These are phyloP conservation scores for Tetraodon nigroviridis DNA, from an alignment of 2,113 vertebrate genomes.

Conservation along the genomic window DNA sequence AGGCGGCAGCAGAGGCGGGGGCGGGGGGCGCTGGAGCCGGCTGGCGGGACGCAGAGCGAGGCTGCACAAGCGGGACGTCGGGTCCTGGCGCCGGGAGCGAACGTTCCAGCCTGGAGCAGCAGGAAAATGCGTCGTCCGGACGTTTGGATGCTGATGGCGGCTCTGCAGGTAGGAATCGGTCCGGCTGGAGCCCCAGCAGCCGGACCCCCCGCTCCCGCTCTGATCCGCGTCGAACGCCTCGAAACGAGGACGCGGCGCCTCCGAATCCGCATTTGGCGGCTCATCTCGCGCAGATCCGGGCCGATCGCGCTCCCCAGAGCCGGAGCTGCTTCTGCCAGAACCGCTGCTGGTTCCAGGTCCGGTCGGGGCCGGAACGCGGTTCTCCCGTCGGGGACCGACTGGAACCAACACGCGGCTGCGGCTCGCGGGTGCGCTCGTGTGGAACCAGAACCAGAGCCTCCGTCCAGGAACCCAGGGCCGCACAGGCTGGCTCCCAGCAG, in stretches of 20 bases:
- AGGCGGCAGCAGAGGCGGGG: conserved; percentile 21
- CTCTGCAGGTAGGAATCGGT: conserved; percentile 48
- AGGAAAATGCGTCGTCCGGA: conserved; percentile 32
- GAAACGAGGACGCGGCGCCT: not conserved
- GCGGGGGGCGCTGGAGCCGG: not conserved
- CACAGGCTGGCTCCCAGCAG: too few species aligned
- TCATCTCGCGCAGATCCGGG: too few species aligned
- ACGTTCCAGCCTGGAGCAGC: not conserved
- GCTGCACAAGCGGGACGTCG: conserved; percentile 28
- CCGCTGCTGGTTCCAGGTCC: too few species aligned
- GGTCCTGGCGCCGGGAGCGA: conserved; percentile 39
- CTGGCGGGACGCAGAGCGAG: conserved; percentile 19
- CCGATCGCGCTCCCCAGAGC: too few species aligned
- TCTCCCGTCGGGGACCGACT: too few species aligned
- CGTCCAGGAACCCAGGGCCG: too few species aligned
- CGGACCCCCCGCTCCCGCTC: conserved; percentile 3
- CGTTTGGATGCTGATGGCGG: conserved; percentile 43
- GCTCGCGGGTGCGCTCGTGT: too few species aligned
- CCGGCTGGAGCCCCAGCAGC: not conserved
- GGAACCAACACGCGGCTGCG: too few species aligned
- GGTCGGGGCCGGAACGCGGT: too few species aligned
- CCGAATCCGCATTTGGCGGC: too few species aligned
- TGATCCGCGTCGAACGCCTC: not conserved
- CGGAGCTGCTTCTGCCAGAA: too few species aligned
- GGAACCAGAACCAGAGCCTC: too few species aligned